Base-by-base conservation (phyloP, 1,140 invertebrate species). In the Pantala flavescens region DNA sequence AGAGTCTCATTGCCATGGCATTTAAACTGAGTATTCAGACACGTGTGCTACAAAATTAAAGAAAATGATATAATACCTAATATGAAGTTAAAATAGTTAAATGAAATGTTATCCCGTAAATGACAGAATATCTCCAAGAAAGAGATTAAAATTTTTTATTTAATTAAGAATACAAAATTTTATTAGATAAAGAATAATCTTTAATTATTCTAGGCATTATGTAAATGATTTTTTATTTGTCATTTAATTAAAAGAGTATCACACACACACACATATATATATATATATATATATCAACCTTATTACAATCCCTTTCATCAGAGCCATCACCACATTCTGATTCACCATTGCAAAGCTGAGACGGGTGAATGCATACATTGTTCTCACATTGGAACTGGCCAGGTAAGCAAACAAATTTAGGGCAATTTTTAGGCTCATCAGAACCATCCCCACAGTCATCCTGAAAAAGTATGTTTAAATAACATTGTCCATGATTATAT, bases 381-480 rank as follows among this genome's bases (percentile, higher is more conserved):
- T 87, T 88, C 71, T 81, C 81, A 82, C 93, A 95, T 82, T 94
- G 92, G 83, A 91, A 94, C 82, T 93, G 88, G 0, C 93, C 93
- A 19, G 89, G 88, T 24, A 84, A 80, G 80, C 93, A 95, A 55
- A 87, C 84, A 81, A 93, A 95, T 24, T 84, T 80, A 0, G 85
- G 88, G 80, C 92, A 93, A 55, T 86, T 82, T 10, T 82, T 82
- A 0, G 90, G 90, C 82, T 93, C 92, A 83, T 93, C 91, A 43
- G 87, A 90, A n/a, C 87, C 86, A 82, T 93, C 91, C 0, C 90
- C 91, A 82, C 91, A 93, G 81, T 93, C 92, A 80, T 93, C 89
- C 85, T 90, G 75, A 42, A 74, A 73, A 78, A 21, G 76, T 76
- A 71, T 23, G 36, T 49, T 43, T 43, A 70, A 42, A 74, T 23